phyloP scores from a whole-genome alignment of 2,113 vertebrate species.

The Ictalurus furcatus region DNA sequence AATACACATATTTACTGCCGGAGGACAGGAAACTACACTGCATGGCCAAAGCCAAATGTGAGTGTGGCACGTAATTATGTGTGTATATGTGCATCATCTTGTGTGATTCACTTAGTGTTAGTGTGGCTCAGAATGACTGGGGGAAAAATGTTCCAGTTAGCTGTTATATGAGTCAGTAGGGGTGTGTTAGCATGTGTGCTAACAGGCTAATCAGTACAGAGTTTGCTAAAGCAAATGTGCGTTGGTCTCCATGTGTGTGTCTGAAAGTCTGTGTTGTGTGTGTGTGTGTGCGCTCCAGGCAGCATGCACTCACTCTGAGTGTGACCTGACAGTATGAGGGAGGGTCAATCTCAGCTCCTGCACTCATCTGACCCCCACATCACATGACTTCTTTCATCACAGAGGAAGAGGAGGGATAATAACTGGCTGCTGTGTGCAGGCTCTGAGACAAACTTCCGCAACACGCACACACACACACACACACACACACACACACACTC shows the following conservation, averaged over 20 bases:
- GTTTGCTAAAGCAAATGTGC: conserved; percentile 11
- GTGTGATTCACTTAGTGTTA: conserved; percentile 22
- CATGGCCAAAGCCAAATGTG: not conserved
- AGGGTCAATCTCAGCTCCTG: conserved; percentile 16
- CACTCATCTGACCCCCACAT: conserved; percentile 36
- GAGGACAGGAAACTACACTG: not conserved
- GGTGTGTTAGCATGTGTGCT: not conserved
- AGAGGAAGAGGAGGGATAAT: conserved; percentile 17
- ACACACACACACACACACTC: not conserved
- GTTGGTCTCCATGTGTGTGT: conserved; percentile 2
- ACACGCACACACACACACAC: not conserved
- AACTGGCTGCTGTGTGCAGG: not conserved
- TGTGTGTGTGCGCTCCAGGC: conserved; percentile 10
- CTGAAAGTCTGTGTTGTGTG: not conserved
- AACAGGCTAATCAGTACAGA: conserved; percentile 15
- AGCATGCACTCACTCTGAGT: conserved; percentile 19
- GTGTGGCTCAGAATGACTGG: conserved; percentile 16
- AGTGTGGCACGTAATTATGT: not conserved
- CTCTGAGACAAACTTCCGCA: not conserved
- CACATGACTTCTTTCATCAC: conserved; percentile 20
- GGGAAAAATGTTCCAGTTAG: not conserved
- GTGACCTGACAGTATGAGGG: conserved; percentile 49
- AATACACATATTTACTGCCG: conserved; percentile 8
- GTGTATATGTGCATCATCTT: conserved; percentile 13
- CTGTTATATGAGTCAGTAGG: not conserved